Percentiles rank a stretch among this genome's conserved stretches.
Evolutionary conservation across 2,113 vertebrate genomes (phyloP).

Genomic region (Rhagologus leucostigma): DNA sequence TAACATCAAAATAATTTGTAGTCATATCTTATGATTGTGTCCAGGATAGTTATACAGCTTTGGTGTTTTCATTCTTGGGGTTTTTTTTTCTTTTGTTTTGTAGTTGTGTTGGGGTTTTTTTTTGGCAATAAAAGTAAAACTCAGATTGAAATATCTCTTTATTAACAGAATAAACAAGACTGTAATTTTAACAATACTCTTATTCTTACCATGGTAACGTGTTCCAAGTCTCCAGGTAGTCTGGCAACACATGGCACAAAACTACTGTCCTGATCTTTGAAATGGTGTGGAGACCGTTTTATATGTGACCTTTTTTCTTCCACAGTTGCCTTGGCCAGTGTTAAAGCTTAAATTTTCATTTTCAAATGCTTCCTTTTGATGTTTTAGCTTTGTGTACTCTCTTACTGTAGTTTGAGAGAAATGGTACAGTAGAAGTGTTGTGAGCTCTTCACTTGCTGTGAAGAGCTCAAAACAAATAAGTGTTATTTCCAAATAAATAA

Average conservation of each 20-base stretch:
- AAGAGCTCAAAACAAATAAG: background rate
- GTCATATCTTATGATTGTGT: background rate
- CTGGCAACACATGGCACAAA: background rate
- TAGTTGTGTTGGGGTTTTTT: background rate
- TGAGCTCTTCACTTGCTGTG: accelerated
- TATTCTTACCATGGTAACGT: background rate
- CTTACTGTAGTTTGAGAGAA: background rate
- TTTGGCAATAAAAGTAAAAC: background rate
- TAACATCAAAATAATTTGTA: background rate
- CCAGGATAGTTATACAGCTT: background rate
- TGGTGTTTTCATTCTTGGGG: accelerated
- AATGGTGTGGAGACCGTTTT: background rate
- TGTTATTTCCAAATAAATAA: background rate
- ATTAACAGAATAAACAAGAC: background rate
- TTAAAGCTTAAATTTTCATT: background rate
- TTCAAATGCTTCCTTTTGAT: background rate
- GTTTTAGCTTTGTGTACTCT: background rate
- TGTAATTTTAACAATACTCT: background rate
- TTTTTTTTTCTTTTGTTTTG: background rate
- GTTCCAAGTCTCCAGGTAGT: background rate
- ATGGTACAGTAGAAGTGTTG: background rate
- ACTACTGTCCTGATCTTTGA: background rate
- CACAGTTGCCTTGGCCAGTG: background rate
- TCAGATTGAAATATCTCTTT: background rate
- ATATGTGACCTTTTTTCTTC: background rate